Evolutionary conservation across 2,113 vertebrate genomes (phyloP).

Genomic region (Microcebus lehilahytsara): DNA sequence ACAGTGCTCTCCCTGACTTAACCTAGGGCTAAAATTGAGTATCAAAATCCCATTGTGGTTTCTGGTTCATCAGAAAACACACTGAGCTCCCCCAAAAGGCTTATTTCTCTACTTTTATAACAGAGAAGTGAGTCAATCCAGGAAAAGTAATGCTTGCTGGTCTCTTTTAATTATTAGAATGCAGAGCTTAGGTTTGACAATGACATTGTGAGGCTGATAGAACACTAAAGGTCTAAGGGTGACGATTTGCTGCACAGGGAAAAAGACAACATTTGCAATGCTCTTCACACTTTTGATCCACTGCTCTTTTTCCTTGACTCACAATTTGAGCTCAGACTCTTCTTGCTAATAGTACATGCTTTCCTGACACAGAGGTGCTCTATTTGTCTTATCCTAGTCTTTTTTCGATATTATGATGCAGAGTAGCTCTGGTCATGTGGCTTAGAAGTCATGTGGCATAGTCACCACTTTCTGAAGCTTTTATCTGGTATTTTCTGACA

Average conservation of each 20-base stretch:
- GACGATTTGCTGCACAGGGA: background rate
- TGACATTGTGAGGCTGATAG: background rate
- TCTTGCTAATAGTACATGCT: background rate
- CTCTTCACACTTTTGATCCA: background rate
- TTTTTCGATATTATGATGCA: conserved; percentile 1
- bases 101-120: conserved; percentile 57
- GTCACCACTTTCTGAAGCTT: background rate
- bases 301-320: background rate
- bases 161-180: conserved; percentile 55
- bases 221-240: background rate
- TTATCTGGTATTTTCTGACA: conserved; percentile 19
- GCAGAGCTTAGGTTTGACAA: background rate
- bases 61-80: conserved; percentile 73
- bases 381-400: background rate
- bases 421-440: background rate
- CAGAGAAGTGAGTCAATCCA: conserved; percentile 39
- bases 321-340: background rate
- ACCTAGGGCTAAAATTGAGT: conserved; percentile 76
- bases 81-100: conserved; percentile 52
- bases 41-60: conserved; percentile 64
- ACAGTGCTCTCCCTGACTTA: conserved; percentile 50
- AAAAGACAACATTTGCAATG: background rate
- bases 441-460: background rate
- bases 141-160: conserved; percentile 32
- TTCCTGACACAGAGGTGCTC: background rate